A percentile compares a stretch with the other conserved stretches of the same genome.
These are phyloP conservation scores for Neogale vison DNA, from an alignment of 2,113 vertebrate genomes.

Conservation along the genomic window DNA sequence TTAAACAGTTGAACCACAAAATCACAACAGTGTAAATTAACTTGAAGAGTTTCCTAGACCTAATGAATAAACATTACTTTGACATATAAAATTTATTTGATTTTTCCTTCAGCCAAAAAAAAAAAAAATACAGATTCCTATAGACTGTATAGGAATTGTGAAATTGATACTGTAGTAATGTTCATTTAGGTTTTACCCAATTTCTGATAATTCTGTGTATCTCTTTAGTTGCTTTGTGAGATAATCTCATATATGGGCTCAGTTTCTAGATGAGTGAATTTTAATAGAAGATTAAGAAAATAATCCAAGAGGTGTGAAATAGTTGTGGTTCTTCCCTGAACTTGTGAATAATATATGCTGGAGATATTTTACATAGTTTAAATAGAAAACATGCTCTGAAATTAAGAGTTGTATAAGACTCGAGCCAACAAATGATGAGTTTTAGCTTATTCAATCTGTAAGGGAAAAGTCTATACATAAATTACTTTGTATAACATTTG, in stretches of 20 bases:
- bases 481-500: constrained; percentile 43
- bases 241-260: not conserved
- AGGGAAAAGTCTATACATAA: not conserved
- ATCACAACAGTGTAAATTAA: constrained; percentile 53
- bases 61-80: not conserved
- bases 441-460: constrained; percentile 18
- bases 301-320: not conserved
- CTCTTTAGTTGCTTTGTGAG: not conserved
- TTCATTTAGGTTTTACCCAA: not conserved
- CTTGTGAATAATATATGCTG: not conserved
- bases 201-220: not conserved
- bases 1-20: constrained; percentile 47
- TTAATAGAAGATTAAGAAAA: constrained; percentile 25
- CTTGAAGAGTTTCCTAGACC: not conserved
- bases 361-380: not conserved
- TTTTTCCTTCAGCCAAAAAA: not conserved
- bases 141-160: not conserved
- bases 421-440: not conserved
- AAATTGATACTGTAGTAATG: not conserved
- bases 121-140: not conserved
- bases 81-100: not conserved
- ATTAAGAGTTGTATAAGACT: not conserved
- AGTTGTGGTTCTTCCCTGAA: not conserved
- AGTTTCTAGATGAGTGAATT: not conserved
- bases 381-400: not conserved